Base-by-base conservation (phyloP, 2,797 vertebrate genomes). In the Dicrostonyx torquatus region DNA sequence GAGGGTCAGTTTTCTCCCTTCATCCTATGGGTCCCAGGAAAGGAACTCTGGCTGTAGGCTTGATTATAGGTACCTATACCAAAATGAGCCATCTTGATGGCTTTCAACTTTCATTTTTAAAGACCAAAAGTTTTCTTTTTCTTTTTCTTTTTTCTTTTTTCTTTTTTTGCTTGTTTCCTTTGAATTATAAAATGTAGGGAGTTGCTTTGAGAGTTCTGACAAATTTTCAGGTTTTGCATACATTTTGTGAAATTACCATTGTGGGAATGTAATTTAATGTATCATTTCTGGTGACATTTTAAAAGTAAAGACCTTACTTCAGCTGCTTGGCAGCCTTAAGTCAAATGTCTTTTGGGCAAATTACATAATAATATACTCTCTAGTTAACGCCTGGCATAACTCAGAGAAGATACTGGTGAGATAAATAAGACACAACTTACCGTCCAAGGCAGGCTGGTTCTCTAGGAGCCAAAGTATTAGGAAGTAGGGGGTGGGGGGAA, bases 271-370 rank as follows among this genome's bases (percentile, higher is more conserved):
- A 91, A 87, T 68, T 45, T 58, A 90, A 78, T 70, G 8, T 37
- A 50, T 80, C 50, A 11, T 64, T 73, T 48, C 72, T 60, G 78
- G 11, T 72, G 72, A 48, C 13, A 91, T 94, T 83, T 87, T 13
- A 22, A 34, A 55, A 91, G 89, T 45, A 31, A 87, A 95, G 82
- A 55, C 9, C 84, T 58, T 87, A n/a, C 43, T 96, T 94, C 26
- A 73, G 76, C 73, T 73, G 31, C 45, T 82, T 85, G 89, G 45
- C 53, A 48, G 88, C 53, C 75, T 78, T 64, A 90, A 90, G 60
- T 93, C 58, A 72, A 90, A 62, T 31, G n/a, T 85, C 62, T 78
- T 50, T 82, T 87, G 73, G 58, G 77, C 43, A 93, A 45, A 93
- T 76, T 72, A 79, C 62, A 60, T 34, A 93, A 92, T 79, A 89